Evolutionary conservation across 2,888 invertebrate genomes (phyloP).

Genomic region (Gymnocheta viridis): DNA sequence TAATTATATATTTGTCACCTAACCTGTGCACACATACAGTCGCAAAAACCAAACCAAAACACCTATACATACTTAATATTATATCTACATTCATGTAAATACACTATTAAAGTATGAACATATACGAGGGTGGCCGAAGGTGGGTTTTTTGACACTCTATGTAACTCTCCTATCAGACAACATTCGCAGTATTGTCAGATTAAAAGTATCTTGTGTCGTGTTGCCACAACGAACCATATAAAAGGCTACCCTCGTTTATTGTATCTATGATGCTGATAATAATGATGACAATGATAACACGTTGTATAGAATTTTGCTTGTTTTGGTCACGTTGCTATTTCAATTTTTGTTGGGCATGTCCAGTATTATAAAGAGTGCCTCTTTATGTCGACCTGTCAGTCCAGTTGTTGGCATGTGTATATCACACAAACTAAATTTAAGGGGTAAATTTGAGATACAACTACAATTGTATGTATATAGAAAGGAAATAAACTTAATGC

Average conservation of each 20-base stretch:
- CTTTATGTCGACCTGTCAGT: neutral
- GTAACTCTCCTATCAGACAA: too few relatives aligned
- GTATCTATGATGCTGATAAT: slow-evolving; percentile 25
- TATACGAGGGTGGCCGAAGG: neutral
- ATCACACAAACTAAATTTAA: neutral
- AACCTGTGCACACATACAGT: slow-evolving; percentile 19
- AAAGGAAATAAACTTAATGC: slow-evolving; percentile 61
- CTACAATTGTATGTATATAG: slow-evolving; percentile 40
- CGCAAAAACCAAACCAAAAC: slow-evolving; percentile 6
- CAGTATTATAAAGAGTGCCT: neutral
- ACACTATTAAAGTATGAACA: neutral
- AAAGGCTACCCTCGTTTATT: neutral
- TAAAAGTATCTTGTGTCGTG: too few relatives aligned
- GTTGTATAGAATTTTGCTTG: slow-evolving; percentile 3
- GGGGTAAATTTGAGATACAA: neutral
- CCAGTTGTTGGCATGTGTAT: neutral
- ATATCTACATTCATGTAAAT: neutral
- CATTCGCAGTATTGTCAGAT: too few relatives aligned
- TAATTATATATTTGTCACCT: slow-evolving; percentile 69
- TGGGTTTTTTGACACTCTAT: too few relatives aligned
- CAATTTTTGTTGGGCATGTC: slow-evolving; percentile 25
- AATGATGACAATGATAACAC: neutral
- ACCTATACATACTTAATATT: neutral
- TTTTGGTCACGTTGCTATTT: slow-evolving; percentile 54
- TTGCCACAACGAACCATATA: neutral